Percentiles rank a stretch among this genome's conserved stretches.
Conservation (phyloP, 2,113 vertebrate species). For the Cisticola juncidis region DNA sequence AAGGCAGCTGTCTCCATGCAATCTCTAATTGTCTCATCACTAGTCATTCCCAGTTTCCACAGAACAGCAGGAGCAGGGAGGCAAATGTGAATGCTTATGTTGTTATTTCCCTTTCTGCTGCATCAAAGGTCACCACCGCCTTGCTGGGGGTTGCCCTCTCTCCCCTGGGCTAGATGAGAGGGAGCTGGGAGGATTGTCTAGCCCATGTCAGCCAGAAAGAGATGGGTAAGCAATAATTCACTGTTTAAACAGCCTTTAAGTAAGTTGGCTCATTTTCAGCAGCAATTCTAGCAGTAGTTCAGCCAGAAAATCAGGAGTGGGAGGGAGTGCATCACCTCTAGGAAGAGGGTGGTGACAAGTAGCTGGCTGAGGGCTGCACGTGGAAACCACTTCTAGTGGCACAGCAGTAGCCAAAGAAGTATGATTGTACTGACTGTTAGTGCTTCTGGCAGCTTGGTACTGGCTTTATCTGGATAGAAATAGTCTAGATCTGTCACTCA, state of each 20-base stretch:
- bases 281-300: conserved; percentile 5
- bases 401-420: not conserved
- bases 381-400: conserved; percentile 27
- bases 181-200: not conserved
- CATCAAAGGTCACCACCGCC: not conserved
- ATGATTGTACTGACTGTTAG: not conserved
- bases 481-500: not conserved
- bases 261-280: conserved; percentile 18
- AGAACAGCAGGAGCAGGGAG: not conserved
- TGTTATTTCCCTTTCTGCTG: not conserved
- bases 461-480: not conserved
- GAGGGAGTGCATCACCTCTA: conserved; percentile 27
- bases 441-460: not conserved
- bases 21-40: not conserved
- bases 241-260: not conserved
- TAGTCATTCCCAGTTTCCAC: not conserved
- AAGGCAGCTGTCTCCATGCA: not conserved
- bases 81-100: not conserved
- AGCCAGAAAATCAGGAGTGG: conserved; percentile 33
- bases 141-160: not conserved
- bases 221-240: not conserved
- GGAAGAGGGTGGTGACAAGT: conserved; percentile 59
- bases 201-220: not conserved
- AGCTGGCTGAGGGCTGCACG: conserved; percentile 12
- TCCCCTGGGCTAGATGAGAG: not conserved